These are phyloP conservation scores for Dicycla oo DNA, from an alignment of 2,888 invertebrate species.

Conservation along the genomic window DNA sequence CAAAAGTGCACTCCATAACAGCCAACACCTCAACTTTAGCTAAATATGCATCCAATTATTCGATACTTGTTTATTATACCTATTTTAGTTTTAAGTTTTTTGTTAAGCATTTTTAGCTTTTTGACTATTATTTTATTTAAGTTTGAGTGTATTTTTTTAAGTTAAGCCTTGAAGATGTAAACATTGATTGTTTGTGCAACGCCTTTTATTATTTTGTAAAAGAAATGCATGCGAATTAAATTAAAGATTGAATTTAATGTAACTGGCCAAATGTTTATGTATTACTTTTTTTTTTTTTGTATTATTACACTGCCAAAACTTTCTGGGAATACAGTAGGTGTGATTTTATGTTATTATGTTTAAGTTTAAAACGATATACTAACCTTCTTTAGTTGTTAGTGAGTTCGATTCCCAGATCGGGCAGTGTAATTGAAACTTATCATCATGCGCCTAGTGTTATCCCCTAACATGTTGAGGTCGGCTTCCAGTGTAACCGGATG, in stretches of 20 bases:
- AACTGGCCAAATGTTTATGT: too few relatives aligned
- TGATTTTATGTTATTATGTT: too few relatives aligned
- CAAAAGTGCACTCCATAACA: too few relatives aligned
- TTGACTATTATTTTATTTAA: background rate
- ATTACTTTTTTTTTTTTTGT: too few relatives aligned
- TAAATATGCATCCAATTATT: too few relatives aligned
- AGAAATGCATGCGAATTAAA: constrained; percentile 8
- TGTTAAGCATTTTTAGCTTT: constrained; percentile 11
- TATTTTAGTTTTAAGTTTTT: background rate
- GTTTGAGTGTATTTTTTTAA: background rate
- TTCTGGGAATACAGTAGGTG: too few relatives aligned
- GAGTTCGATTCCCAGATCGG: background rate
- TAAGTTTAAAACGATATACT: too few relatives aligned
- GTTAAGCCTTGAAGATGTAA: background rate
- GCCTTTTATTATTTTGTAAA: background rate
- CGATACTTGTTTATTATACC: background rate
- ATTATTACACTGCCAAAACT: too few relatives aligned
- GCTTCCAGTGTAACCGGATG: background rate
- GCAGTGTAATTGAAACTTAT: background rate
- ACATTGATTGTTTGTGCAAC: background rate
- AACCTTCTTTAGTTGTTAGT: too few relatives aligned
- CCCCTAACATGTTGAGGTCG: background rate
- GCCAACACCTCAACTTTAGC: too few relatives aligned
- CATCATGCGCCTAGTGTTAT: background rate
- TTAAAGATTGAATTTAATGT: background rate